These are phyloP conservation scores for Penaeus chinensis DNA, from an alignment of 1,140 invertebrate species.

Conservation along the genomic window DNA sequence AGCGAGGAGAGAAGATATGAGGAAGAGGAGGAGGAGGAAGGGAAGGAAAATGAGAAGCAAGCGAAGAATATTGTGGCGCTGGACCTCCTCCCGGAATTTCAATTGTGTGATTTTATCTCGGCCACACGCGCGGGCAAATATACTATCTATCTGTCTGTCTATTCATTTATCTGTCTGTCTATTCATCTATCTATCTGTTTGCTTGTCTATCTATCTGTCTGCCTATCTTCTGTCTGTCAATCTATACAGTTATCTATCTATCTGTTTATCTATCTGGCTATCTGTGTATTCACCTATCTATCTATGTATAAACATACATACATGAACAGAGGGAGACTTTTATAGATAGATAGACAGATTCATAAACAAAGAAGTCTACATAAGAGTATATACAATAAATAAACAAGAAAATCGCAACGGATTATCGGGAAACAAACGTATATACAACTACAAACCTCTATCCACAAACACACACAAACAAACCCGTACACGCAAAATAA, in stretches of 20 bases:
- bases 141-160: neutral
- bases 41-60: slow-evolving; percentile 5
- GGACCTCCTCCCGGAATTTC: neutral
- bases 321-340: neutral
- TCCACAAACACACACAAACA: too few relatives aligned
- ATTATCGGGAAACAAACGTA: neutral
- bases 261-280: too few relatives aligned
- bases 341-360: neutral
- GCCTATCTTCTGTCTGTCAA: neutral
- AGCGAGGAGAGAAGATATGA: too few relatives aligned
- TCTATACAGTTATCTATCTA: neutral
- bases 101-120: neutral
- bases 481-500: too few relatives aligned
- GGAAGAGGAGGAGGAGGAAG: neutral
- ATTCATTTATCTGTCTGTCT: too few relatives aligned
- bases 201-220: neutral
- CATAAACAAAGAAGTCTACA: neutral
- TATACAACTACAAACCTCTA: neutral
- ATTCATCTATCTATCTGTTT: too few relatives aligned
- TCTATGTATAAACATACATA: too few relatives aligned
- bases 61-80: neutral
- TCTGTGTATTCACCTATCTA: too few relatives aligned
- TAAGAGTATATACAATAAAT: neutral
- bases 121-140: neutral
- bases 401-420: neutral